Evolutionary conservation across 2,888 invertebrate species (phyloP), one percentile per base, ranked within the genome.

Genomic region (Omphaloscelis lunosa): DNA sequence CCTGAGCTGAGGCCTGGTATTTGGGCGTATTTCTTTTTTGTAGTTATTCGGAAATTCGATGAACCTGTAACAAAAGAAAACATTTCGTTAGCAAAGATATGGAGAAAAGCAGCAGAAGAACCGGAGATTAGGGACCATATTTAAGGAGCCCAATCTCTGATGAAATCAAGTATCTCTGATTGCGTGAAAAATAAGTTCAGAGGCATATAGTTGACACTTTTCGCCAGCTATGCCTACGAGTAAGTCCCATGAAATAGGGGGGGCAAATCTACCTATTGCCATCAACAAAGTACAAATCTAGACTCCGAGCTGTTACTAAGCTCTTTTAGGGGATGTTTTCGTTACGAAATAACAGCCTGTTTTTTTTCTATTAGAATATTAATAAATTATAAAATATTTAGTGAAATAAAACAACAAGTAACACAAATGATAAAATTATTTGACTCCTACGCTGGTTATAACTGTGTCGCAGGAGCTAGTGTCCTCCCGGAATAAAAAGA

Each of bases 11-110:
- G 92, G 1, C 98, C 98, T 0, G 98, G 98, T 88, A 98, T 97
- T 89, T 97, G 98, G 0, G 98, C 98, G 93, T 98, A 98, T 89
- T 98, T 98, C 91, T 98, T 98, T 87, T 97, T 97, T 8, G 97
- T 97, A 0, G 97, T 96, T 75, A 98, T 97, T 56, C 98, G 97
- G 93, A 98, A 98, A 61, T 96, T 97, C 86, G 97, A 93, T 83
- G 92, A 86, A 91, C 95, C 96, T 96, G 96, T 3, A 96, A 95
- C 90, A 92, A 92, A 63, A 75, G 63, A 88, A 84, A 88, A 79
- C 6, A 66, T 12, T 0, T n/a, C 0, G 1, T 81, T n/a, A 81
- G 61, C 45, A 66, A 41, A 29, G 29, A 59, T 59, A 59, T 17
- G 27, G 58, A 27, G 12, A 15, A 6, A n/a, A 27, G 12, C 6